A percentile compares a stretch with the other conserved stretches of the same genome.
These are phyloP conservation scores for Rhabdophis nuchalis DNA, from an alignment of 2,797 vertebrate genomes.

Conservation along the genomic window DNA sequence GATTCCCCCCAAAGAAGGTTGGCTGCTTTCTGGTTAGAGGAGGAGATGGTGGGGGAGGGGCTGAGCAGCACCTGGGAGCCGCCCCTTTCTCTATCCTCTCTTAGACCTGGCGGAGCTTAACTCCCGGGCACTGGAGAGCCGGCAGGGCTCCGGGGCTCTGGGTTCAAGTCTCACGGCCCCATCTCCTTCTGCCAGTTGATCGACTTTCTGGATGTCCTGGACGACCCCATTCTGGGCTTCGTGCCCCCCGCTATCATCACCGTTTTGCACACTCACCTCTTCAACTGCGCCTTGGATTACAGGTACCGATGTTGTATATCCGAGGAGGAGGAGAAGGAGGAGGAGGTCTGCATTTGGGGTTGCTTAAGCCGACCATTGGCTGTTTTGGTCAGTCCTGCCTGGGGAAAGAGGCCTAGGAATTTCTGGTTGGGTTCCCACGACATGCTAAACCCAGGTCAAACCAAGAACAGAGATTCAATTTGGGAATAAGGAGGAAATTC, in stretches of 20 bases:
- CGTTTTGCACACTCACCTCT: slow-evolving; percentile 86
- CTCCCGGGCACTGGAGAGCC: neutral
- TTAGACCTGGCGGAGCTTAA: neutral
- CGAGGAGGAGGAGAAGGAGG: neutral
- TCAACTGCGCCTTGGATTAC: slow-evolving; percentile 88
- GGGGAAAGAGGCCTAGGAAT: neutral
- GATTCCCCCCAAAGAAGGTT: too few relatives aligned
- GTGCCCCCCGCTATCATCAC: slow-evolving; percentile 87
- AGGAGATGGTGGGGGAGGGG: neutral
- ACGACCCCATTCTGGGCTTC: slow-evolving; percentile 89
- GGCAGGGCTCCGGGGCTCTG: neutral
- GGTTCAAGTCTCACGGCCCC: neutral
- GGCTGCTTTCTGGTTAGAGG: neutral
- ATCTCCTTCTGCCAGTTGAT: slow-evolving; percentile 71
- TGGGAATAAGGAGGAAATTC: too few relatives aligned
- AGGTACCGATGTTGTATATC: slow-evolving; percentile 67
- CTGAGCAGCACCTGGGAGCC: neutral
- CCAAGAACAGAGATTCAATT: neutral
- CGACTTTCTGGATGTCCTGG: slow-evolving; percentile 87
- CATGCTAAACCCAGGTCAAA: neutral
- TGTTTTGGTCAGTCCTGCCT: neutral
- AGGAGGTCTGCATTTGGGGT: too few relatives aligned
- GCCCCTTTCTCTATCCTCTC: neutral
- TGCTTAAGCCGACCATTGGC: neutral
- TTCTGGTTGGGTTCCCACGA: neutral